These are phyloP conservation scores for Zaprionus camerounensis DNA, from an alignment of 1,140 invertebrate genomes.

Conservation along the genomic window DNA sequence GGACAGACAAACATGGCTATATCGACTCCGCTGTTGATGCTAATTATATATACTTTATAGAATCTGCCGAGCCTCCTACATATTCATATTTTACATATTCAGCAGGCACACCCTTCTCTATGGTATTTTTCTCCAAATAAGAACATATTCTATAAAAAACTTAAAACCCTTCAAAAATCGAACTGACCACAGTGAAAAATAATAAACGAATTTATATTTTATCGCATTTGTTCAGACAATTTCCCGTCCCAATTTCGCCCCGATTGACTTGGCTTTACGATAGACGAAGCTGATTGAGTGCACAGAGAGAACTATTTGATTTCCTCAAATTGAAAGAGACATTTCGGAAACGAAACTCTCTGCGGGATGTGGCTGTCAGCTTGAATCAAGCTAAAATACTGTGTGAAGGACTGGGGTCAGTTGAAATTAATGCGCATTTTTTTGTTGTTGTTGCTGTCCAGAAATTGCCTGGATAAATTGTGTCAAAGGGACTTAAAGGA, in stretches of 20 bases:
- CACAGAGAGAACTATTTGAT: conserved; percentile 29
- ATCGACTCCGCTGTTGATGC: no score
- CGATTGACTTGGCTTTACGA: conserved; percentile 26
- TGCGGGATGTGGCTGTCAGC: conserved; percentile 11
- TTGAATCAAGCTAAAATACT: not conserved
- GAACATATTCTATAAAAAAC: not conserved
- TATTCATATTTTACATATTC: no score
- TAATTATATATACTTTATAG: no score
- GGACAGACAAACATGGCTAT: no score
- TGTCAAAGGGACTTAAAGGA: conserved; percentile 39
- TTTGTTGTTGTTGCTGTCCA: conserved; percentile 1
- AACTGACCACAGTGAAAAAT: not conserved
- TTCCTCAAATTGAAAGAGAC: conserved; percentile 34
- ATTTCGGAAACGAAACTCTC: conserved; percentile 13
- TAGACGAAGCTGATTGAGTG: conserved; percentile 26
- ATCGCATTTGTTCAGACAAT: conserved; percentile 13
- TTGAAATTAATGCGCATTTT: conserved; percentile 39
- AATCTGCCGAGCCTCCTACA: no score
- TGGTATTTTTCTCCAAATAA: no score
- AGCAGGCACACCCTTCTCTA: no score
- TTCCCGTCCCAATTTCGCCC: not conserved
- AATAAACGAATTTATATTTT: conserved; percentile 1
- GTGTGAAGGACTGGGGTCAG: not conserved
- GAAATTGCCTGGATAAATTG: conserved; percentile 46
- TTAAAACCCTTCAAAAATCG: not conserved